Percentiles rank a stretch among this genome's conserved stretches.
phyloP scores from a whole-genome alignment of 2,113 vertebrate genomes.

The Cavia aperea region DNA sequence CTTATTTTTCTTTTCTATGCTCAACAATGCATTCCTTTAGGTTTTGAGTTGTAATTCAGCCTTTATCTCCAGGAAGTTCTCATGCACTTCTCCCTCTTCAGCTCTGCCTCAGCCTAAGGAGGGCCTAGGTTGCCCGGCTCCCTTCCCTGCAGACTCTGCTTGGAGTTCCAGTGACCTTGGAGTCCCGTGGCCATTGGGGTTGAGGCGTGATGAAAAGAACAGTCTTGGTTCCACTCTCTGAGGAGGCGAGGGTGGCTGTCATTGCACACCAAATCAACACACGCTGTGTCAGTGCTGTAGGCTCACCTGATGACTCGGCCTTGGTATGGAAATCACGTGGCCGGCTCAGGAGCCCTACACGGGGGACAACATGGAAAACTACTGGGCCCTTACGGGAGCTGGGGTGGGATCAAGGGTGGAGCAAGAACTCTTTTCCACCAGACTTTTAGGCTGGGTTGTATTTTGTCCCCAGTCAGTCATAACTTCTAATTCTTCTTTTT shows the following conservation, averaged over 20 bases:
- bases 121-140: neutral
- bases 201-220: neutral
- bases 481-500: neutral
- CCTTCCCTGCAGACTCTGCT: neutral
- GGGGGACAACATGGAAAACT: slow-evolving; percentile 3
- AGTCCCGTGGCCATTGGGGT: neutral
- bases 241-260: neutral
- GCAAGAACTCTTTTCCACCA: neutral
- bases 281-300: neutral
- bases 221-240: neutral
- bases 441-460: neutral
- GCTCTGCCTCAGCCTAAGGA: neutral
- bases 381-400: neutral
- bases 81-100: neutral
- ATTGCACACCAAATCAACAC: slow-evolving; percentile 17
- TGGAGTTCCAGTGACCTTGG: neutral
- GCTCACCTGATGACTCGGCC: neutral
- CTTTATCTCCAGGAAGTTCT: neutral
- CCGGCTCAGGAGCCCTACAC: neutral
- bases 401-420: neutral
- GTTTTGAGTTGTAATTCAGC: slow-evolving; percentile 12
- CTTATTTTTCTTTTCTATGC: neutral
- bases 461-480: neutral
- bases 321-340: neutral
- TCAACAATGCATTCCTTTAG: neutral